Evolutionary conservation across 2,888 invertebrate species (phyloP), one percentile per base, ranked within the genome.

Genomic region (Nomada ferruginata): DNA sequence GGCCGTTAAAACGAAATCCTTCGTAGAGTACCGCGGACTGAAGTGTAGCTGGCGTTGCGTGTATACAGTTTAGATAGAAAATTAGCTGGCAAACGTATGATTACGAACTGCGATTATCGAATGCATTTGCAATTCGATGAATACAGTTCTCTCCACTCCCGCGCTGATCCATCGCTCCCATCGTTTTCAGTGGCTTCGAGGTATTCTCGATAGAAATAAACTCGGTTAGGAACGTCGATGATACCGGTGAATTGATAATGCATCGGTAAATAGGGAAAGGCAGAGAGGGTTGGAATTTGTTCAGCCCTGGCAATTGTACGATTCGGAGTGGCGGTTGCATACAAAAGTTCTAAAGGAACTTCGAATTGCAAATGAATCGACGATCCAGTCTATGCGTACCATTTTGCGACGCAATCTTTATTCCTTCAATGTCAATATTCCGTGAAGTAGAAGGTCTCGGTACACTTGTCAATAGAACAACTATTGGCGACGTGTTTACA

Each of bases 401-500:
- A 20, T 20, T 47, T 26, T 52, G 20, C 47, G 11, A 50, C 20
- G 18, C 20, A 26, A 26, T 59, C 20, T 18, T 2, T 23, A 23
- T 18, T 47, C n/a, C 18, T 13, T 59, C 66, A 15, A 36, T 18
- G 20, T 44, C 5, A 1, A 47, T 47, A 47, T 76, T 44, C 64
- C 13, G 11, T 42, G 66, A 72, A 60, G 26, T 52, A 44, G 79
- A 42, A 78, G 66, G 79, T 42, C 13, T 5, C 26, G 26, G 11
- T 10, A 4, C 52, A 23, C 29, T 57, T 42, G 59, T 71, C 71
- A 82, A 76, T 66, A 59, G 26, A 71, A 26, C 61, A 66, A 26
- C 20, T 57, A n/a, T 44, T 20, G 36, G 9, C 5, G 26, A n/a
- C 52, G 52, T 66, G 80, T 82, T 80, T 76, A 80, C 71, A 68